Percentiles rank a stretch among this genome's conserved stretches.
Evolutionary conservation across 2,888 invertebrate genomes (phyloP).

Genomic region (Thalpophila matura): DNA sequence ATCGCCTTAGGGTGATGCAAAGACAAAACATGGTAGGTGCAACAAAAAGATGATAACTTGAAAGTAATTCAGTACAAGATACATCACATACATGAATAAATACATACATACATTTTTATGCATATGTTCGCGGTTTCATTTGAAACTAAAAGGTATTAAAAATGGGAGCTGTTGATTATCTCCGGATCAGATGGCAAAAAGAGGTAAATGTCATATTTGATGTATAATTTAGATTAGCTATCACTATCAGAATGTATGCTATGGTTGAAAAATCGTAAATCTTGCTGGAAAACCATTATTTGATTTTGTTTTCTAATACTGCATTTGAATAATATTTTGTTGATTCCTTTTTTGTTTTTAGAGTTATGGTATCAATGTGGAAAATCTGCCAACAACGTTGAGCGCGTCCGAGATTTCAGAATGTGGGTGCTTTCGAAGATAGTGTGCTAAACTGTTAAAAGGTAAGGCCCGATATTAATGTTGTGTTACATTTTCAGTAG

Average conservation of each 20-base stretch:
- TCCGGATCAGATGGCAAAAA: constrained; percentile 1
- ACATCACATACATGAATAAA: no score
- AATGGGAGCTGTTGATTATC: not conserved
- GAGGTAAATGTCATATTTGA: constrained; percentile 34
- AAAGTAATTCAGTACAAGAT: no score
- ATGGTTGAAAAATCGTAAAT: not conserved
- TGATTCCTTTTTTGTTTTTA: constrained; percentile 43
- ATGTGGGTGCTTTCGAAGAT: constrained; percentile 18
- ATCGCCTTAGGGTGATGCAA: no score
- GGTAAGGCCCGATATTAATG: constrained; percentile 25
- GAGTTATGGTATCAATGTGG: constrained; percentile 14
- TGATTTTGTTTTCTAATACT: constrained; percentile 1
- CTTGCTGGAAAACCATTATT: not conserved
- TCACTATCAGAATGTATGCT: not conserved
- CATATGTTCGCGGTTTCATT: not conserved
- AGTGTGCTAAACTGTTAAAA: not conserved
- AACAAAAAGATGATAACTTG: no score
- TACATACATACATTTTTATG: no score
- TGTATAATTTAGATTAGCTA: no score
- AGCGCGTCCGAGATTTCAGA: constrained; percentile 32
- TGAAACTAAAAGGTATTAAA: not conserved
- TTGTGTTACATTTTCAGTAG: constrained; percentile 26
- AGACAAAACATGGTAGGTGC: no score
- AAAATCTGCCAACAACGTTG: not conserved
- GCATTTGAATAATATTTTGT: constrained; percentile 23